Evolutionary conservation across 2,113 vertebrate genomes (phyloP).

Genomic region (Riparia riparia): DNA sequence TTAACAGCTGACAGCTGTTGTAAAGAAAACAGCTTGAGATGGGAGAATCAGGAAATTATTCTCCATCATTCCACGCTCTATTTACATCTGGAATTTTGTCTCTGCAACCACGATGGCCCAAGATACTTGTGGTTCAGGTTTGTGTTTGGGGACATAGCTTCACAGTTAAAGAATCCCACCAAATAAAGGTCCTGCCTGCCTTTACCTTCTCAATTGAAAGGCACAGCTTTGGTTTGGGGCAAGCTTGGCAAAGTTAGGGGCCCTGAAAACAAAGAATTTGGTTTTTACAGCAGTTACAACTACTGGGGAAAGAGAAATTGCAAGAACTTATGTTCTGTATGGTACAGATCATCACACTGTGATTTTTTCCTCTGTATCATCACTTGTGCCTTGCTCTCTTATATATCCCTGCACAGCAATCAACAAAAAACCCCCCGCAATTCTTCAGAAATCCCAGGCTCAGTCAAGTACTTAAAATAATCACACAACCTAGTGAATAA

Average conservation of each 20-base stretch:
- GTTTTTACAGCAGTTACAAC: neutral
- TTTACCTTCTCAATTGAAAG: neutral
- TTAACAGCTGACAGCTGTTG: neutral
- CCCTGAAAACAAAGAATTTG: neutral
- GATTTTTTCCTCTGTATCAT: neutral
- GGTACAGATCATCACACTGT: neutral
- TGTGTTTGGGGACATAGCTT: neutral
- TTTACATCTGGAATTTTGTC: neutral
- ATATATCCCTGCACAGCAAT: neutral
- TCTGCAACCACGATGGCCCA: accelerated
- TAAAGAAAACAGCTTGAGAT: neutral
- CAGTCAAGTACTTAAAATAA: neutral
- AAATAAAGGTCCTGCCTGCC: neutral
- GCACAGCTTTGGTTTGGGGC: neutral
- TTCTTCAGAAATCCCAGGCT: neutral
- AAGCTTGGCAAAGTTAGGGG: neutral
- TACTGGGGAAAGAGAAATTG: neutral
- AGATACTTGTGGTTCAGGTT: neutral
- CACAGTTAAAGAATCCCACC: neutral
- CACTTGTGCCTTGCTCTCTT: neutral
- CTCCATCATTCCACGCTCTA: neutral
- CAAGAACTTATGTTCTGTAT: neutral
- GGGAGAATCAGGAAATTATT: neutral
- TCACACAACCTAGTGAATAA: neutral
- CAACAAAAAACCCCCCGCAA: accelerated